A percentile compares a stretch with the other conserved stretches of the same genome.
phyloP scores from a whole-genome alignment of 2,888 invertebrate species.

The Chymomyza amoena region DNA sequence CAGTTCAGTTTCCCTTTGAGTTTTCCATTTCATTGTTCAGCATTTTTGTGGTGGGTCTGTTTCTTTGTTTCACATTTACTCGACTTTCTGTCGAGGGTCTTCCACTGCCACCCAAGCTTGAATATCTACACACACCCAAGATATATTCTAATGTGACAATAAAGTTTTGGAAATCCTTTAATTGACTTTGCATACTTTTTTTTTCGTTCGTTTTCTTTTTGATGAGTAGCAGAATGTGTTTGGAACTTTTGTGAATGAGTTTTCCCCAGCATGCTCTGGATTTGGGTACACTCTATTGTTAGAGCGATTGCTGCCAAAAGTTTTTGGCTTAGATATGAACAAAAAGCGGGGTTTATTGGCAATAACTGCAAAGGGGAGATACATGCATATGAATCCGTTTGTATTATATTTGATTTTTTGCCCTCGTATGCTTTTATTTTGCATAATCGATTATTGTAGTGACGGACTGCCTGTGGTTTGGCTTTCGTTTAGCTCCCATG shows the following conservation, averaged over 20 bases:
- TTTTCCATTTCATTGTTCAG: slow-evolving; percentile 28
- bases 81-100: neutral
- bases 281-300: neutral
- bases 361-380: slow-evolving; percentile 6
- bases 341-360: slow-evolving; percentile 16
- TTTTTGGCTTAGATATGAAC: neutral
- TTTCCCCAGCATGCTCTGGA: neutral
- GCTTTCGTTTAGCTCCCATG: slow-evolving; percentile 33
- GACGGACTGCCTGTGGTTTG: slow-evolving; percentile 15
- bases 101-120: neutral
- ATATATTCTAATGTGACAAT: slow-evolving; percentile 52
- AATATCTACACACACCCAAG: slow-evolving; percentile 2
- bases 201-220: neutral
- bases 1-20: neutral
- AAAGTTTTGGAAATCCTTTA: slow-evolving; percentile 68
- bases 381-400: slow-evolving; percentile 1
- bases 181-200: slow-evolving; percentile 55
- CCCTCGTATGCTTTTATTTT: slow-evolving; percentile 43
- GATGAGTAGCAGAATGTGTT: slow-evolving; percentile 31
- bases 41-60: slow-evolving; percentile 40
- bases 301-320: neutral
- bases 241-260: slow-evolving; percentile 7
- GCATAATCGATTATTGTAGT: slow-evolving; percentile 62
- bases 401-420: slow-evolving; percentile 38
- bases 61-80: slow-evolving; percentile 27